These are phyloP conservation scores for Melitaea cinxia DNA, from an alignment of 1,140 invertebrate genomes.

Conservation along the genomic window DNA sequence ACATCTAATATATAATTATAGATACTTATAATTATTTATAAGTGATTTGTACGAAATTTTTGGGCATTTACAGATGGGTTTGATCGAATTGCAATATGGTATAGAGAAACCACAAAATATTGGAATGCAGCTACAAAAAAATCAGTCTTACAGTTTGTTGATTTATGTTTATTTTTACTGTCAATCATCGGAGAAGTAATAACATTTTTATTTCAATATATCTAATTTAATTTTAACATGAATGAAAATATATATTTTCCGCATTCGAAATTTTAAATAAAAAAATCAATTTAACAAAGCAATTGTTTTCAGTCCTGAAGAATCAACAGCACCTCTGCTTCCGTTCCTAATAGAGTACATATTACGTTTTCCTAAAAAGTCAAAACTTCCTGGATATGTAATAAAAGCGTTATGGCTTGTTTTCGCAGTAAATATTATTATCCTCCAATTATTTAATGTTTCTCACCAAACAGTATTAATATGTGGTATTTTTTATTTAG, in stretches of 20 bases:
- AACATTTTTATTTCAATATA: not conserved
- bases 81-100: constrained; percentile 61
- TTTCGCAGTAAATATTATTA: constrained; percentile 59
- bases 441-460: constrained; percentile 5
- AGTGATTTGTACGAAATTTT: too few species aligned
- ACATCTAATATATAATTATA: not conserved
- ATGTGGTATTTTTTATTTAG: constrained; percentile 32
- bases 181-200: constrained; percentile 73
- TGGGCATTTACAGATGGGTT: constrained; percentile 52
- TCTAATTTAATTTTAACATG: not conserved
- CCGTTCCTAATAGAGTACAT: constrained; percentile 66
- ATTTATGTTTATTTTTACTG: constrained; percentile 75
- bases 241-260: constrained; percentile 15
- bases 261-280: too few species aligned
- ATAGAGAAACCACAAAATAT: constrained; percentile 63
- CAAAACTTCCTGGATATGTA: constrained; percentile 59
- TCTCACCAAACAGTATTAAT: not conserved
- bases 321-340: constrained; percentile 56
- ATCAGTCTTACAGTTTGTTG: constrained; percentile 62
- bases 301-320: constrained; percentile 58
- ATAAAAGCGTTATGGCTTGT: constrained; percentile 74
- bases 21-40: too few species aligned
- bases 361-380: constrained; percentile 47
- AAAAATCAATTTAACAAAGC: not conserved
- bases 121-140: constrained; percentile 56